Conservation (phyloP, 2,888 invertebrate species). For the Amphipyra tragopoginis region DNA sequence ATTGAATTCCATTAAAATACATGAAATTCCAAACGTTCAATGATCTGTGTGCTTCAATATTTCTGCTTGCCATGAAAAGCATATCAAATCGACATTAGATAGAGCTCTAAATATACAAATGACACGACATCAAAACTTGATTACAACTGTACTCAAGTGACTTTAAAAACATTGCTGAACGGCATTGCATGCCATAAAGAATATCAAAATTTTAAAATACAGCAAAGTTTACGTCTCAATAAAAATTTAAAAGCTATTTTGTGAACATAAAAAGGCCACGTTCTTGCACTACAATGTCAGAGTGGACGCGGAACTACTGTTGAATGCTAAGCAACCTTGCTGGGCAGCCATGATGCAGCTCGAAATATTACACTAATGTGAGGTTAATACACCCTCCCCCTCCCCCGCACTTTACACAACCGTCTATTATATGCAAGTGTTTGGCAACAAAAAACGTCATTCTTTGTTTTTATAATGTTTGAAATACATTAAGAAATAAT, state of each 20-base stretch:
- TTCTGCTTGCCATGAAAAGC: no score
- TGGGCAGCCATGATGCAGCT: constrained; percentile 54
- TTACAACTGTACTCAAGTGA: constrained; percentile 13
- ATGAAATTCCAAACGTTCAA: constrained; percentile 1
- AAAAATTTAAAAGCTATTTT: constrained; percentile 45
- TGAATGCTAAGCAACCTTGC: constrained; percentile 62
- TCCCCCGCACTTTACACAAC: constrained; percentile 26
- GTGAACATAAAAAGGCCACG: constrained; percentile 56
- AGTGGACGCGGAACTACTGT: constrained; percentile 64
- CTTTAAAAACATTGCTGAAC: not conserved
- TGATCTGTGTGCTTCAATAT: constrained; percentile 12
- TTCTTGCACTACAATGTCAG: constrained; percentile 58
- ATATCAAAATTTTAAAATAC: constrained; percentile 7
- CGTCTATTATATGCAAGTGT: constrained; percentile 20
- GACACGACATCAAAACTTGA: constrained; percentile 9
- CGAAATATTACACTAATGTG: constrained; percentile 57
- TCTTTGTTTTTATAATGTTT: constrained; percentile 35
- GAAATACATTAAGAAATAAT: not conserved
- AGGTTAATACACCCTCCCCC: constrained; percentile 53
- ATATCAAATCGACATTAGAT: not conserved
- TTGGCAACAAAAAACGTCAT: constrained; percentile 22
- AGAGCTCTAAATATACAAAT: no score
- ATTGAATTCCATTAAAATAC: constrained; percentile 20
- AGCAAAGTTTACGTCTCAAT: constrained; percentile 35
- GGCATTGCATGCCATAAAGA: constrained; percentile 6